These are phyloP conservation scores for Maccullochella peelii DNA, from an alignment of 2,113 vertebrate species.

Conservation along the genomic window DNA sequence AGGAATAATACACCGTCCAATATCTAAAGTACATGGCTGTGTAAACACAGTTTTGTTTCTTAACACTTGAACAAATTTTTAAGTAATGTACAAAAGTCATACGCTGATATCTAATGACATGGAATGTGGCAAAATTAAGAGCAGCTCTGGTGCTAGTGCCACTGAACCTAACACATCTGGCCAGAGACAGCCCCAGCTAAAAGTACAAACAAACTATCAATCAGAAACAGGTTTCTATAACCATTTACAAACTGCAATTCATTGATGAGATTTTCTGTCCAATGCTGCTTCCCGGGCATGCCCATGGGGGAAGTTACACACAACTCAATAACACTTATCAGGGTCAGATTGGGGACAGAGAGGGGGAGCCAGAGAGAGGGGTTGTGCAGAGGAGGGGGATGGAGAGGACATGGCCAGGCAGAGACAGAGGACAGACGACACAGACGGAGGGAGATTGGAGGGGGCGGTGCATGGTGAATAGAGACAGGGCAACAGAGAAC, in stretches of 20 bases:
- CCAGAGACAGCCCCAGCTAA: background rate
- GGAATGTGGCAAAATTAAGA: background rate
- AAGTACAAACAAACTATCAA: conserved; percentile 22
- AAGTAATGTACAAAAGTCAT: background rate
- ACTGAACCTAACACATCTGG: conserved; percentile 4
- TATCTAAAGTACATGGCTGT: background rate
- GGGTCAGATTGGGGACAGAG: conserved; percentile 79
- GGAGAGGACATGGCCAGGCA: conserved; percentile 49
- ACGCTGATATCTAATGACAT: background rate
- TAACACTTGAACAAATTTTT: background rate
- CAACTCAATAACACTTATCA: conserved; percentile 74
- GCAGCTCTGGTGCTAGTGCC: background rate
- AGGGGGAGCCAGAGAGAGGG: conserved; percentile 46
- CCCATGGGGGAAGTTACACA: conserved; percentile 43
- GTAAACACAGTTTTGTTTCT: background rate
- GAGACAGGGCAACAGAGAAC: conserved; percentile 58
- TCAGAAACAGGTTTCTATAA: conserved; percentile 23
- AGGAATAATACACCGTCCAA: background rate
- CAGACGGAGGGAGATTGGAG: conserved; percentile 53
- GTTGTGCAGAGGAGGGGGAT: conserved; percentile 60
- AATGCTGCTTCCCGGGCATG: conserved; percentile 31
- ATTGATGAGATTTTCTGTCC: conserved; percentile 54
- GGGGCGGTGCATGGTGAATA: conserved; percentile 66
- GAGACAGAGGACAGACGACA: conserved; percentile 60
- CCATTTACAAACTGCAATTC: conserved; percentile 41